Evolutionary conservation across 2,797 vertebrate genomes (phyloP), one percentile per base, ranked within the genome.

Genomic region (Sebastiscus albofasciatus): DNA sequence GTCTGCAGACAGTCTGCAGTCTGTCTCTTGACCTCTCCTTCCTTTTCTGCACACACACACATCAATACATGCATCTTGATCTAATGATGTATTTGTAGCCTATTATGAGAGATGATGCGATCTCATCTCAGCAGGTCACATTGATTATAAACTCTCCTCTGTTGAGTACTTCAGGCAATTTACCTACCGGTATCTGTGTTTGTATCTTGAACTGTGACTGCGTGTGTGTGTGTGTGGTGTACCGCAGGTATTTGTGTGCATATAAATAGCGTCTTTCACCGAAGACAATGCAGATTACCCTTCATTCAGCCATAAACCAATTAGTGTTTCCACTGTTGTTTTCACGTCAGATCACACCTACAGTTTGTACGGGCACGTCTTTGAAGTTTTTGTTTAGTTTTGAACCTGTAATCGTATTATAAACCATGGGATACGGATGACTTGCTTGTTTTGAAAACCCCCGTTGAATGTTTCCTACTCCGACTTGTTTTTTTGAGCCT

Each of bases 81-180:
- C 80, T 82, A 83, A 85, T 85, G 81, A 89, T 78, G 64, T 76
- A 74, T 90, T 89, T 83, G 79, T 72, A 72, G 74, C 67, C 58
- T 81, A 64, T 89, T 83, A 82, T 85, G 80, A 80, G 59, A 67
- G 72, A 71, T 75, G 74, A 84, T 83, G 73, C 84, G 81, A 72
- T 88, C 82, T 89, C 67, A 72, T 91, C 83, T 79, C 88, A 83
- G 83, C 86, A 82, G 84, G 89, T 90, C 80, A 75, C 77, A 67
- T 55, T 55, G 52, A 24, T 83, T 83, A 89, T 89, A 87, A 88
- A 83, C 75, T 79, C 31, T 69, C 65, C 81, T 77, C 85, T 72
- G 73, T 73, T 3, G 27, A 88, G 69, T 69, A 75, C 88, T 55
- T 56, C 20, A 52, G 79, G 72, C 59, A 62, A 61, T 82, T 83